Percentiles rank a stretch among this genome's conserved stretches.
Conservation (phyloP, 2,797 vertebrate species). For the Picus viridis region DNA sequence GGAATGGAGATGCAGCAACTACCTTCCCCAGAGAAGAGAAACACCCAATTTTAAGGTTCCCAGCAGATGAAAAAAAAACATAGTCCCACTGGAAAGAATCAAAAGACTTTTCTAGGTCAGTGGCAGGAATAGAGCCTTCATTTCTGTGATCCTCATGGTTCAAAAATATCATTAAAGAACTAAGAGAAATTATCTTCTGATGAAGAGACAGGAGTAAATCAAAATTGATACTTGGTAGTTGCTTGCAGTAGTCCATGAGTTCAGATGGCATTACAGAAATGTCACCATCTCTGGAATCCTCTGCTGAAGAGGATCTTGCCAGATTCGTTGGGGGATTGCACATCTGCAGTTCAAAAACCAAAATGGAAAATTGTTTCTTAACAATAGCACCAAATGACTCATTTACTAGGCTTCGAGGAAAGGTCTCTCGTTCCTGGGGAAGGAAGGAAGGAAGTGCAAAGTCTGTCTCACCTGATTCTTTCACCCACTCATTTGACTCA, state of each 20-base stretch:
- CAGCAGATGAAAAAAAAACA: neutral
- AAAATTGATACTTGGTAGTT: neutral
- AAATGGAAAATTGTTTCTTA: neutral
- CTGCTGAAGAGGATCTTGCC: neutral
- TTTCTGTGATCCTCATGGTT: slow-evolving; percentile 26
- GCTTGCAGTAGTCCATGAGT: neutral
- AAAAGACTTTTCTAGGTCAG: slow-evolving; percentile 65
- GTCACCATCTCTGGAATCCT: neutral
- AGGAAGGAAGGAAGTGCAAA: neutral
- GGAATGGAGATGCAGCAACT: neutral
- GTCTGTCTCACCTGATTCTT: neutral
- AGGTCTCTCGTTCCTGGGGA: neutral
- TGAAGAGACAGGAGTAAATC: slow-evolving; percentile 32
- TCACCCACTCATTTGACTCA: neutral
- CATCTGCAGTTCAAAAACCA: neutral
- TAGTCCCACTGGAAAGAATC: slow-evolving; percentile 50
- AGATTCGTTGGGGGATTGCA: neutral
- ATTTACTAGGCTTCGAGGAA: neutral
- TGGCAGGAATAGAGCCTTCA: slow-evolving; percentile 34
- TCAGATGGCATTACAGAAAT: neutral
- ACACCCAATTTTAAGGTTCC: slow-evolving; percentile 8
- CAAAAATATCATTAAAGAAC: slow-evolving; percentile 60
- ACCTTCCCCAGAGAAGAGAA: neutral
- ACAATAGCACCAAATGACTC: neutral
- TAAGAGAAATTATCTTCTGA: slow-evolving; percentile 11